Conservation (phyloP, 2,888 invertebrate genomes). For the Crocallis elinguaria region DNA sequence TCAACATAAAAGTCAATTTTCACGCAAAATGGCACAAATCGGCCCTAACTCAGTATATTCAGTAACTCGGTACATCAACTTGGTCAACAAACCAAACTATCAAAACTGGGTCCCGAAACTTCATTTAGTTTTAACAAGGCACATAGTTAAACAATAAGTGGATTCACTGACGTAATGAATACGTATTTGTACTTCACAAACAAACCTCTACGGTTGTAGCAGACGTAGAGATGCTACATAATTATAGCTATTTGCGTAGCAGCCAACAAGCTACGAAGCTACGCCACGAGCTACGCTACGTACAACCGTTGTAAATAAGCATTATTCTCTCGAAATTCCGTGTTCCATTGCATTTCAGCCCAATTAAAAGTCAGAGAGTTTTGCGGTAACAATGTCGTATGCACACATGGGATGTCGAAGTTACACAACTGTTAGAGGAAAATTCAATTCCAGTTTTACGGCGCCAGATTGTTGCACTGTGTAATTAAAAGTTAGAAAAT, state of each 20-base stretch:
- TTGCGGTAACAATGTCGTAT: constrained; percentile 29
- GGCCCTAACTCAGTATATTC: no score
- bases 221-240: constrained; percentile 26
- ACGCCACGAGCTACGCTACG: constrained; percentile 21
- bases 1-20: no score
- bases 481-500: constrained; percentile 32
- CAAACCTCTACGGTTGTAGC: constrained; percentile 4
- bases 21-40: no score
- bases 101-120: no score
- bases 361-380: constrained; percentile 38
- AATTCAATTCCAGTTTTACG: constrained; percentile 40
- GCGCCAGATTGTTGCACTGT: constrained; percentile 30
- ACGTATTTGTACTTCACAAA: no score
- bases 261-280: constrained; percentile 24
- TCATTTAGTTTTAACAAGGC: no score
- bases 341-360: constrained; percentile 32
- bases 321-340: constrained; percentile 29
- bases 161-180: no score
- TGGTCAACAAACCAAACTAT: no score
- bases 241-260: constrained; percentile 32
- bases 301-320: constrained; percentile 24
- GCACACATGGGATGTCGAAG: constrained; percentile 25
- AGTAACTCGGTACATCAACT: no score
- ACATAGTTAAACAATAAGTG: no score
- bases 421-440: constrained; percentile 28